These are phyloP conservation scores for Glossophaga mutica DNA, from an alignment of 2,797 vertebrate genomes.

Conservation along the genomic window DNA sequence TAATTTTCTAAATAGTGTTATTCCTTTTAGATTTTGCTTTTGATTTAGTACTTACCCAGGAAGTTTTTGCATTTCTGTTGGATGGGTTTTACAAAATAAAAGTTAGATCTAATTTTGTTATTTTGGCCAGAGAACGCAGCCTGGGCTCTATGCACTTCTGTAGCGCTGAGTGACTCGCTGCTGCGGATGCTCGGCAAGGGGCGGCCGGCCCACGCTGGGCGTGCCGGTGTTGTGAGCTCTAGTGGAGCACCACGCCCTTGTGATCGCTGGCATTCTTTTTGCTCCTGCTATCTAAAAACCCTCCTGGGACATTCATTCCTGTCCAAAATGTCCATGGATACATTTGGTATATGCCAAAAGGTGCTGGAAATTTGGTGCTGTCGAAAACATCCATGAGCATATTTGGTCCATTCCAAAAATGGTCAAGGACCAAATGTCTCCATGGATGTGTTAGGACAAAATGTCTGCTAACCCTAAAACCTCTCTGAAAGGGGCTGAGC, in stretches of 20 bases:
- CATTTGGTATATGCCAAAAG: neutral
- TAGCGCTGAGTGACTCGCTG: neutral
- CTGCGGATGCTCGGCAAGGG: neutral
- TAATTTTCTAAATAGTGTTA: constrained; percentile 19
- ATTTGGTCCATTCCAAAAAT: neutral
- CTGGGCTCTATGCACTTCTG: neutral
- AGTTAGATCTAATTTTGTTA: neutral
- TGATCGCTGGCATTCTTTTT: neutral
- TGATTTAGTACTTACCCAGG: neutral
- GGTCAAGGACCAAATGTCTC: neutral
- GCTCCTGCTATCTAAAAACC: neutral
- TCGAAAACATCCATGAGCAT: neutral
- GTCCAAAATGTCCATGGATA: neutral
- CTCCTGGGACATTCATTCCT: neutral
- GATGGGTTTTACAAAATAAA: constrained; percentile 42
- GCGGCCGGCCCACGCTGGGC: neutral
- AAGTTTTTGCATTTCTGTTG: neutral
- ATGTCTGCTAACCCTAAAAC: neutral
- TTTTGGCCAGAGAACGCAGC: neutral
- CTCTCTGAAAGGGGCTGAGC: neutral
- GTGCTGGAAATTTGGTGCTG: neutral
- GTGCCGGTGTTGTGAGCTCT: neutral
- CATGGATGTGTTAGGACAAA: neutral
- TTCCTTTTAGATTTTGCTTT: constrained; percentile 18
- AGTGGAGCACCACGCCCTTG: neutral